Evolutionary conservation across 1,140 invertebrate species (phyloP), one percentile per base, ranked within the genome.

Genomic region (Drosophila ananassae): DNA sequence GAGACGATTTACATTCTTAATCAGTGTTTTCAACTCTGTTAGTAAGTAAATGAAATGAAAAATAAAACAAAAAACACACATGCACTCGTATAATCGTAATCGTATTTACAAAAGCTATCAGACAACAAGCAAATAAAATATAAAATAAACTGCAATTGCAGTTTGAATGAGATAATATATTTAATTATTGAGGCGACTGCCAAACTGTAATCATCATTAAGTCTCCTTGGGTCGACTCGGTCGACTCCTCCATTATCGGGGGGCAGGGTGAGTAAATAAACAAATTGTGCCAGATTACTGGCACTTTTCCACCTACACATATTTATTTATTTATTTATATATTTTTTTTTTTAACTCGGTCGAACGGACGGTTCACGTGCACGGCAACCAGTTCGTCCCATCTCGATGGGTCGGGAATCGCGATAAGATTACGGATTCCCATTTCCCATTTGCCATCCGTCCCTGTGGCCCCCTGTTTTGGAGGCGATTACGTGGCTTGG

Each of bases 401-500:
- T 53, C 37, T 30, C 48, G 58, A 61, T 61, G 28, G 34, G 12
- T 17, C 22, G 28, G 59, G 59, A 13, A 44, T 47, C 50, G 57
- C 50, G 71, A 73, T 73, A 73, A 73, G 71, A 73, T 73, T 73
- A 73, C 50, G 44, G 44, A 28, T 28, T 5, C 25, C 25, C 1
- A 5, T 6, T 6, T 6, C 25, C 25, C 6, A 25, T 4, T 4
- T 25, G 25, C 25, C 25, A 25, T 6, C 25, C 25, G 17, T 17
- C 17, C 17, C 17, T 17, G 1, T 17, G 17, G 17, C 17, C 17
- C 17, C 17, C 17, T 17, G 17, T 17, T 17, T 17, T 17, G 17
- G 17, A 17, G 17, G 17, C 17, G 17, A 17, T 17, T 17, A 17
- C 17, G 17, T 17, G 17, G 17, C 17, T 17, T 17, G 17, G 17